Conservation (phyloP, 2,888 invertebrate species). For the Aporophyla lueneburgensis region DNA sequence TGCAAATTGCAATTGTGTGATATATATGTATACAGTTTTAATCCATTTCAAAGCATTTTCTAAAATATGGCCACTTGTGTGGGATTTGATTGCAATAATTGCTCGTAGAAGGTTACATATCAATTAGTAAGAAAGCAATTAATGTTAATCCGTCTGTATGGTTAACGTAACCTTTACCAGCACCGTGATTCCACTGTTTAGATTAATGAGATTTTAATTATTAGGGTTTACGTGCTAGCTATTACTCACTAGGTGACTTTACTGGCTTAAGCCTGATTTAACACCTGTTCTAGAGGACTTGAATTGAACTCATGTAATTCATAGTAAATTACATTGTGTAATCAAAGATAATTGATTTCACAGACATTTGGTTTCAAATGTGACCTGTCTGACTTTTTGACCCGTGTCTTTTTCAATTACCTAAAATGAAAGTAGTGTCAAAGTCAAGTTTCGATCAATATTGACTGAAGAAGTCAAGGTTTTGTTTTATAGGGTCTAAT, state of each 20-base stretch:
- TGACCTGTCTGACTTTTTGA: constrained; percentile 19
- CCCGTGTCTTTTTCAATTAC: constrained; percentile 9
- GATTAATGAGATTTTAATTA: constrained; percentile 34
- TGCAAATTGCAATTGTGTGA: not conserved
- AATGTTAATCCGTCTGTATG: not conserved
- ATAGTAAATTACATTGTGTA: constrained; percentile 9
- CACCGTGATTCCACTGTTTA: not conserved
- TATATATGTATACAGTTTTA: not conserved
- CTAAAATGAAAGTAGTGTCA: not conserved
- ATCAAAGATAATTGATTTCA: constrained; percentile 19
- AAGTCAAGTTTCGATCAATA: not conserved
- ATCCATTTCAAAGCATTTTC: not conserved
- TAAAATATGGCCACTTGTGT: not conserved
- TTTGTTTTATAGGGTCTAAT: not conserved
- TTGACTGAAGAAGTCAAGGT: not conserved
- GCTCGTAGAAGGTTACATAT: not conserved
- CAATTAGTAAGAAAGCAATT: not conserved
- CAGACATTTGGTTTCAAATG: not conserved
- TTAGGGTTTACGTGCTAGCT: not conserved
- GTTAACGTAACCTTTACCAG: not conserved
- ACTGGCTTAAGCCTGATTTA: not conserved
- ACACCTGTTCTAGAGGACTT: constrained; percentile 3
- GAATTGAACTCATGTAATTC: not conserved
- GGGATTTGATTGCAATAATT: not conserved
- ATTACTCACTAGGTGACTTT: not conserved